Base-by-base conservation (phyloP, 2,113 vertebrate species). In the Tiliqua scincoides region DNA sequence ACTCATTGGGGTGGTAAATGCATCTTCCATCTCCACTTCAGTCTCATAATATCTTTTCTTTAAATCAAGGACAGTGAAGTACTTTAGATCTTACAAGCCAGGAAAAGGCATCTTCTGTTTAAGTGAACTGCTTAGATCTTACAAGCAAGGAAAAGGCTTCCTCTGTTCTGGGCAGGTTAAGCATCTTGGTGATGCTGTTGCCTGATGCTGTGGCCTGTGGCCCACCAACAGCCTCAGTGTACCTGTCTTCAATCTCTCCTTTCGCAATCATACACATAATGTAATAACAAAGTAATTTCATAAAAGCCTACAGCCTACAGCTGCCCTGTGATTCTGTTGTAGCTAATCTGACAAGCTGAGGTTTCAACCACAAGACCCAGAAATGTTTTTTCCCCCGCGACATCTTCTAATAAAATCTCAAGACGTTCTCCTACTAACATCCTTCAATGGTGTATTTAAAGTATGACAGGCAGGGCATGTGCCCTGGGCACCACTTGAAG, bases 1-100 rank as follows among this genome's bases (percentile, higher is more conserved):
- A 2, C 82, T 84, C 85, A 91, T 0, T 74, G 87, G 87, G 1
- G 72, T 91, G 8, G 76, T 91, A 2, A 91, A 94, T 7, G 76
- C 84, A 25, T 68, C 35, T 23, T 88, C 21, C 52, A 23, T 23
- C 27, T 43, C 43, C 1, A 86, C 79, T 32, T 92, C 82, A 2
- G 87, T 23, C 32, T 92, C 85, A 3, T 89, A 92, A 30, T 85
- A 87, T 3, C 88, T 80, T 35, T 87, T 87, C 25, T 91, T 92
- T 4, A 90, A 48, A 63, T 93, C 15, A 61, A 61, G 37, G 25
- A 72, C 48, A 70, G 2, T 61, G 25, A 83, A 43, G 32, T 32
- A 73, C 8, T 83, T n/a, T 74, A 9, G 59, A 83, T 73, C 59
- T 17, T 73, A 20, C 12, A 83, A n/a, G 27, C 57, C 40, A n/a